phyloP scores from a whole-genome alignment of 2,113 vertebrate species.

The Cairina moschata region DNA sequence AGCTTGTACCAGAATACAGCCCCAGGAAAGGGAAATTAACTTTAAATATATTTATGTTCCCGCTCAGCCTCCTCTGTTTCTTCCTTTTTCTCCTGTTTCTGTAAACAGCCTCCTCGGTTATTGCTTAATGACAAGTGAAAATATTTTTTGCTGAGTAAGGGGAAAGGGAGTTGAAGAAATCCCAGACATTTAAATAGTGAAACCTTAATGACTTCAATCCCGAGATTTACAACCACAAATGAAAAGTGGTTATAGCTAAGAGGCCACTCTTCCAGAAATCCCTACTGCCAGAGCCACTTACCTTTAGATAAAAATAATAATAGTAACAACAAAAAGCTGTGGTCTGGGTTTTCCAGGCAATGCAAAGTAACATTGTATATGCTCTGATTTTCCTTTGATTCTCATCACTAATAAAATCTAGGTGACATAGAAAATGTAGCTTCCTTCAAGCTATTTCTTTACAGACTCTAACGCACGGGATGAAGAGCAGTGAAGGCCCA shows the following conservation, averaged over 20 bases:
- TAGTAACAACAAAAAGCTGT: not conserved
- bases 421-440: not conserved
- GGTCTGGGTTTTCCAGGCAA: not conserved
- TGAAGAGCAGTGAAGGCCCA: not conserved
- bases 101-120: not conserved
- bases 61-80: not conserved
- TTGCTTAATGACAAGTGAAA: not conserved
- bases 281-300: not conserved
- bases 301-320: not conserved
- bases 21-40: not conserved
- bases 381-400: not conserved
- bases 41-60: not conserved
- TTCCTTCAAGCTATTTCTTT: not conserved
- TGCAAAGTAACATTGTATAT: not conserved
- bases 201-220: not conserved
- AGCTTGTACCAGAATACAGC: not conserved
- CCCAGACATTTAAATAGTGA: not conserved
- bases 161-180: not conserved
- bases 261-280: not conserved
- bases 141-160: not conserved
- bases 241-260: not conserved
- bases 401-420: not conserved
- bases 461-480: not conserved
- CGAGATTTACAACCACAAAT: not conserved
- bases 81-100: not conserved